Conservation (phyloP, 1,140 invertebrate genomes). For the Macrobrachium nipponense region DNA sequence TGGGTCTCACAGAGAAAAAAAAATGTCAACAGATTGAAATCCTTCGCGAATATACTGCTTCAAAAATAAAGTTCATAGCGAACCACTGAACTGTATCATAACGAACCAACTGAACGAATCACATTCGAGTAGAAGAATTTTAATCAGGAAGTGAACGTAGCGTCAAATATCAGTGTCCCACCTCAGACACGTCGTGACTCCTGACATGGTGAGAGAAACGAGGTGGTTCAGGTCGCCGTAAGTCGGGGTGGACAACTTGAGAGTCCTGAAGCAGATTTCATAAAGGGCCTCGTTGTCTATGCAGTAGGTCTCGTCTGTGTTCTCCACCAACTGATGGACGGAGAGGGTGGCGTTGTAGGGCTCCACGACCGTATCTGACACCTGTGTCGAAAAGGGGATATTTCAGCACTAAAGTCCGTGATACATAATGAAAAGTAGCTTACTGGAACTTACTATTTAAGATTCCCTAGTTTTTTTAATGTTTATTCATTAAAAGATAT, state of each 20-base stretch:
- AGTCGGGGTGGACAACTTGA: conserved; percentile 44
- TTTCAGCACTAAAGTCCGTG: too few species aligned
- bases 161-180: neutral
- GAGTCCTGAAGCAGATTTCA: conserved; percentile 51
- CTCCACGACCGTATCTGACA: conserved; percentile 53
- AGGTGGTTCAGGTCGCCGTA: conserved; percentile 52
- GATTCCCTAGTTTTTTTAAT: too few species aligned
- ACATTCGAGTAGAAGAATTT: neutral
- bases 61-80: too few species aligned
- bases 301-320: conserved; percentile 49
- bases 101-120: neutral
- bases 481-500: too few species aligned
- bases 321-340: conserved; percentile 47
- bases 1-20: too few species aligned
- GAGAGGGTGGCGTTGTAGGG: conserved; percentile 50
- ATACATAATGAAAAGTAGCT: too few species aligned
- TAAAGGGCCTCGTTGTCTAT: conserved; percentile 53
- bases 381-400: neutral
- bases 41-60: too few species aligned
- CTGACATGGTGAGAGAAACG: conserved; percentile 48
- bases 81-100: too few species aligned
- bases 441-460: too few species aligned
- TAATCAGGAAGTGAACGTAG: neutral
- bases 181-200: conserved; percentile 44
- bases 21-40: too few species aligned